A percentile compares a stretch with the other conserved stretches of the same genome.
These are phyloP conservation scores for Lepidothrix coronata DNA, from an alignment of 2,113 vertebrate species.

Conservation along the genomic window DNA sequence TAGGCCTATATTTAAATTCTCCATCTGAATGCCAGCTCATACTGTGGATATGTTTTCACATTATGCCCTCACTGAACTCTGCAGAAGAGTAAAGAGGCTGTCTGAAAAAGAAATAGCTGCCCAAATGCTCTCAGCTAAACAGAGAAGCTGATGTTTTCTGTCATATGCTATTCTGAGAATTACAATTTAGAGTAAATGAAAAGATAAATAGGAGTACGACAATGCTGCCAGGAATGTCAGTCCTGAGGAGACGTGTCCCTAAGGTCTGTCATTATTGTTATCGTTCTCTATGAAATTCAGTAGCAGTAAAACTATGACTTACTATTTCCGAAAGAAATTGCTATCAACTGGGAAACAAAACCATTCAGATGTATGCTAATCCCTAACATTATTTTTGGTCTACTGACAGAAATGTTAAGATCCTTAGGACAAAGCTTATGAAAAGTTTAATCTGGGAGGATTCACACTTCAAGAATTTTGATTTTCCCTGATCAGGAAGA, in stretches of 20 bases:
- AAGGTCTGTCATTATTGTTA: background rate
- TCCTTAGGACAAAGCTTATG: background rate
- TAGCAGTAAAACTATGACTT: background rate
- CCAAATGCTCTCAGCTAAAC: background rate
- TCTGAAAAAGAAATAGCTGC: background rate
- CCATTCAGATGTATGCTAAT: background rate
- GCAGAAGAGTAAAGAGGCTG: background rate
- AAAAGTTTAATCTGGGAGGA: background rate
- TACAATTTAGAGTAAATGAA: background rate
- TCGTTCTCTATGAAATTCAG: background rate
- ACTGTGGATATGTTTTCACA: background rate
- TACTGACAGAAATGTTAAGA: background rate
- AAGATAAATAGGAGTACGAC: background rate
- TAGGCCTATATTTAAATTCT: constrained; percentile 6
- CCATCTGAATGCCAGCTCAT: background rate
- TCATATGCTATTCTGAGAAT: background rate
- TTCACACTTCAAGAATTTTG: background rate
- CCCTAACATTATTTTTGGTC: background rate
- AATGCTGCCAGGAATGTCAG: background rate
- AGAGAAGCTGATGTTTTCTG: background rate
- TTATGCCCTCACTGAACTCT: background rate
- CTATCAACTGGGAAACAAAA: background rate
- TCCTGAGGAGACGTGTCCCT: background rate
- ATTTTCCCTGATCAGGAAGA: background rate
- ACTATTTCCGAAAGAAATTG: background rate